A percentile compares a stretch with the other conserved stretches of the same genome.
Conservation (phyloP, 2,888 invertebrate genomes). For the Anodontia alba region DNA sequence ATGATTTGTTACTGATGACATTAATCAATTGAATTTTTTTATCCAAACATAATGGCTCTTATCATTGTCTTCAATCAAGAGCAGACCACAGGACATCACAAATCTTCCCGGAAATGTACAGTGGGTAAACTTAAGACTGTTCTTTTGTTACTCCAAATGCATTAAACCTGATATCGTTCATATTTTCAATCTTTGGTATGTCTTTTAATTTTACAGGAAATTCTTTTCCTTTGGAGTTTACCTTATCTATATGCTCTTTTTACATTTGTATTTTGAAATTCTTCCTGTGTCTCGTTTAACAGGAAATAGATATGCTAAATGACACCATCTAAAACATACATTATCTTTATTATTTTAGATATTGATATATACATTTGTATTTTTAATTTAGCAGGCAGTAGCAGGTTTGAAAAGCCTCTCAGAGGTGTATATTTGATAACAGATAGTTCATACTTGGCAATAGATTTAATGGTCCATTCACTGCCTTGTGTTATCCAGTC, state of each 20-base stretch:
- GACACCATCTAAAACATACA: too few species aligned
- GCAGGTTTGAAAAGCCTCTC: not conserved
- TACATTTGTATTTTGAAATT: not conserved
- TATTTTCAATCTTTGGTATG: too few species aligned
- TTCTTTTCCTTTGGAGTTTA: not conserved
- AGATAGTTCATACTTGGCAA: not conserved
- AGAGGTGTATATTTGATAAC: not conserved
- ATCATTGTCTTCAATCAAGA: too few species aligned
- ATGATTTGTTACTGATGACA: too few species aligned
- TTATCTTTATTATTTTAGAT: too few species aligned
- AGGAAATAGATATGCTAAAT: too few species aligned
- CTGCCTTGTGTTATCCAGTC: not conserved
- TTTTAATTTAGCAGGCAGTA: not conserved
- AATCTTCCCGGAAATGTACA: too few species aligned
- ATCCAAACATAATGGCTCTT: too few species aligned
- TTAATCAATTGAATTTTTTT: too few species aligned
- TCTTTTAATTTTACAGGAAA: too few species aligned
- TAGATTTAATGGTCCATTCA: not conserved
- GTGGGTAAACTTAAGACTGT: not conserved
- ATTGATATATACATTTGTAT: not conserved
- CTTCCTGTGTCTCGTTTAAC: not conserved
- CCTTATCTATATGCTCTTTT: not conserved
- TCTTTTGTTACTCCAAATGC: not conserved
- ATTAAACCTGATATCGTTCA: not conserved
- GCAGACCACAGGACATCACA: too few species aligned